Evolutionary conservation across 1,140 invertebrate species (phyloP), one percentile per base, ranked within the genome.

Genomic region (Palaemon carinicauda): DNA sequence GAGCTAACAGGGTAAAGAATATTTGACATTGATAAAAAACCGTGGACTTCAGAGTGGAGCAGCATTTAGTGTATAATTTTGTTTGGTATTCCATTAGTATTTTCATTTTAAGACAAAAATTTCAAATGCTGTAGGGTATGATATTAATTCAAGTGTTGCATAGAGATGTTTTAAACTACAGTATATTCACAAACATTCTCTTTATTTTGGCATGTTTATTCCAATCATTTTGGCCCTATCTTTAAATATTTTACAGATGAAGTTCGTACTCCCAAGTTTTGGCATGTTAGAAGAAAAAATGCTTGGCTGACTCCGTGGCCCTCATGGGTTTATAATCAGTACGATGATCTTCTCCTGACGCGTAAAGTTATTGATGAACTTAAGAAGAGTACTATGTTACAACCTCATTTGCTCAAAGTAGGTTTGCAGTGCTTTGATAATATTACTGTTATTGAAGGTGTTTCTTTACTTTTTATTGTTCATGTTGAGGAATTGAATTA

Each of bases 251-350:
- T 29, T 51, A 4, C 75, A 85, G 82, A 31, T 29, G 56, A 50
- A 31, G 78, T 87, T 31, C 79, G 86, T 27, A 81, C 86, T 24
- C 21, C 80, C 1, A 81, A 80, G 24, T 77, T 24, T 17, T 87
- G 86, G 86, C 79, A 54, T 27, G 71, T 81, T n/a, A 71, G 86
- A 54, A 33, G 86, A 1, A 21, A 74, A 19, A 81, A 80, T 75
- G 91, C 92, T 24, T 87, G 91, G 83, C 91, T 91, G 24, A 93
- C 93, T 0, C 91, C 90, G 80, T 93, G 92, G 92, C 93, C 93
- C 29, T 91, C 91, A 3, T 93, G 92, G 94, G 94, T 96, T 10
- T 95, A 95, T 91, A 93, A 94, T 85, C 93, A 94, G 88, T 95
- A 95, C 90, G 94, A 96, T 91, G 91, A 93, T 14, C 91, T 92